phyloP scores from a whole-genome alignment of 2,888 invertebrate species.

The Druceiella hillmani region DNA sequence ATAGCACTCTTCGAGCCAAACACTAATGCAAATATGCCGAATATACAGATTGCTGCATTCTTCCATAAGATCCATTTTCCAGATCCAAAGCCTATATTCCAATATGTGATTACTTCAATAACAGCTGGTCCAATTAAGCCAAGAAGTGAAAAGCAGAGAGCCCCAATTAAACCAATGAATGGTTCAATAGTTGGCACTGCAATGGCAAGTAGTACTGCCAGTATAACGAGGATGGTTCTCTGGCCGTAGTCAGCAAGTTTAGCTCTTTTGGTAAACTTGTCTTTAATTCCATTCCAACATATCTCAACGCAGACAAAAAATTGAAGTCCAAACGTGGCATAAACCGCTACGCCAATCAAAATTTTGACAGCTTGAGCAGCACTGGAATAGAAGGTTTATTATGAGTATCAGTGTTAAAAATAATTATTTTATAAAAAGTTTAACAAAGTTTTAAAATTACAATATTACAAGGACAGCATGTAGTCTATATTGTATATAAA shows the following conservation, averaged over 20 bases:
- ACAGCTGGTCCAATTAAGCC: constrained; percentile 83
- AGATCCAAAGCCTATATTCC: constrained; percentile 76
- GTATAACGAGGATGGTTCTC: constrained; percentile 59
- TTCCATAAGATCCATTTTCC: constrained; percentile 72
- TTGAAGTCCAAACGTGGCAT: constrained; percentile 92
- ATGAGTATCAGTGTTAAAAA: no score
- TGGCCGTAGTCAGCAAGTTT: constrained; percentile 70
- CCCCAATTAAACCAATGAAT: constrained; percentile 89
- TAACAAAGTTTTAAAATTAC: no score
- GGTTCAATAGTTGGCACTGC: constrained; percentile 85
- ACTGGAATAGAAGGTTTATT: constrained; percentile 56
- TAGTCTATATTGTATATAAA: no score
- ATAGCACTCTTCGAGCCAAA: constrained; percentile 73
- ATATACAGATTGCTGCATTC: constrained; percentile 65
- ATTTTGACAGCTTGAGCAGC: constrained; percentile 82
- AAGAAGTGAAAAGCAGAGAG: constrained; percentile 87
- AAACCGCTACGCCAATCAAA: constrained; percentile 84
- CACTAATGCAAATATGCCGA: constrained; percentile 74
- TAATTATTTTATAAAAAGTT: constrained; percentile 1
- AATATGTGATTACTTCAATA: constrained; percentile 80
- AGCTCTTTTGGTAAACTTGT: constrained; percentile 62
- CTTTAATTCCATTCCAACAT: constrained; percentile 78
- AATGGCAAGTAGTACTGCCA: constrained; percentile 72
- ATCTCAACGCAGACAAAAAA: constrained; percentile 96
- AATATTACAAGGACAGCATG: no score